These are phyloP conservation scores for Megathymus violae DNA, from an alignment of 1,140 invertebrate genomes.

Conservation along the genomic window DNA sequence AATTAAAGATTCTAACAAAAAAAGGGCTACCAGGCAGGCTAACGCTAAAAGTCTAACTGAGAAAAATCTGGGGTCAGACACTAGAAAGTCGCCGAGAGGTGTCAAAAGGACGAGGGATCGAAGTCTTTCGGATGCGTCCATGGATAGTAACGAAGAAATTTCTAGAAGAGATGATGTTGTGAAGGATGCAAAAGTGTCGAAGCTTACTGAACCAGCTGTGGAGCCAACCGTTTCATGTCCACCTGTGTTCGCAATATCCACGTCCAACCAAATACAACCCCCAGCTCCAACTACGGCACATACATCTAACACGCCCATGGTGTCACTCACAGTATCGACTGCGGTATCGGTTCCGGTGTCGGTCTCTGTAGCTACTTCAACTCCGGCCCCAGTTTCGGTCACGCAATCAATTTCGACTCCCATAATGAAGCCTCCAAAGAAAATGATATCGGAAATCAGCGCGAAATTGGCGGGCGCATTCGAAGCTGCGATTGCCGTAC, in stretches of 20 bases:
- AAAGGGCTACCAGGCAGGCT: conserved; percentile 65
- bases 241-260: conserved; percentile 23
- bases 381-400: conserved; percentile 10
- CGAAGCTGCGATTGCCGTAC: conserved; percentile 46
- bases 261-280: conserved; percentile 2
- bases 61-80: conserved; percentile 67
- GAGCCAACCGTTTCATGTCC: conserved; percentile 38
- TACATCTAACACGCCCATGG: not conserved
- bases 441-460: conserved; percentile 79
- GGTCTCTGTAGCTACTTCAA: too few species aligned
- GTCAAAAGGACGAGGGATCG: conserved; percentile 84
- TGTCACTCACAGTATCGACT: not conserved
- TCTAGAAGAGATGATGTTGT: conserved; percentile 51
- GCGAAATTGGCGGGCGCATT: conserved; percentile 68
- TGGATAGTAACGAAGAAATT: conserved; percentile 86
- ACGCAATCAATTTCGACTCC: conserved; percentile 46
- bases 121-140: conserved; percentile 86
- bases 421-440: conserved; percentile 77
- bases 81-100: conserved; percentile 86
- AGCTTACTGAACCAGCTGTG: conserved; percentile 47
- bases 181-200: conserved; percentile 63
- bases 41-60: conserved; percentile 60
- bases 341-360: not conserved
- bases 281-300: not conserved
- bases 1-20: conserved; percentile 64